Percentiles rank a stretch among this genome's conserved stretches.
Conservation (phyloP, 2,797 vertebrate genomes). For the Oceanodroma leucorhoa region DNA sequence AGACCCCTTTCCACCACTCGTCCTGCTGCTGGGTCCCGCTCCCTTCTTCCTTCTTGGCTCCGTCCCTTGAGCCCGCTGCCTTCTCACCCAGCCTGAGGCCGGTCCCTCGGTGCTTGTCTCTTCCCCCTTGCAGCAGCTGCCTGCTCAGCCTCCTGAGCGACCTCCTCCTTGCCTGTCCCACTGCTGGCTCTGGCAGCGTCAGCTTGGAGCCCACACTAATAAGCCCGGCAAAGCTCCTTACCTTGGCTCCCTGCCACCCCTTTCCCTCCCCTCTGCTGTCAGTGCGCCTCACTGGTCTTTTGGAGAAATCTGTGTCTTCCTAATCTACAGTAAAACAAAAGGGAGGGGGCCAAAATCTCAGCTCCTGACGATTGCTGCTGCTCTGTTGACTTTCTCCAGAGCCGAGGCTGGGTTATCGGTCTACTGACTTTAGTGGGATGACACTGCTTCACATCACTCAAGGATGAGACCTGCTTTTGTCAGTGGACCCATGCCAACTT, state of each 20-base stretch:
- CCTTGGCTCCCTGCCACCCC: not conserved
- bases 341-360: not conserved
- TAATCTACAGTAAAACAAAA: conserved; percentile 17
- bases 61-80: accelerated
- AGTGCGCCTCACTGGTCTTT: not conserved
- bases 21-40: not conserved
- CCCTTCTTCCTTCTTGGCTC: not conserved
- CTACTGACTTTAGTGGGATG: not conserved
- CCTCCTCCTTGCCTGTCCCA: not conserved
- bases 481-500: not conserved
- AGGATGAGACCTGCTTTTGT: not conserved
- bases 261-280: not conserved
- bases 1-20: not conserved
- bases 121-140: not conserved
- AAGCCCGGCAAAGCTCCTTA: not conserved
- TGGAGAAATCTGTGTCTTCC: not conserved
- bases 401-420: not conserved
- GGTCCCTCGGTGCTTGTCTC: not conserved
- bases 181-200: not conserved
- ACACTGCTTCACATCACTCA: not conserved
- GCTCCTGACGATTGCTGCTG: not conserved
- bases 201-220: not conserved
- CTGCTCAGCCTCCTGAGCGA: not conserved
- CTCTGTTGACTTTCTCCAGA: not conserved
- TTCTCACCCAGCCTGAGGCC: not conserved